A percentile compares a stretch with the other conserved stretches of the same genome.
phyloP scores from a whole-genome alignment of 2,888 invertebrate species.

The Agrypnus murinus region DNA sequence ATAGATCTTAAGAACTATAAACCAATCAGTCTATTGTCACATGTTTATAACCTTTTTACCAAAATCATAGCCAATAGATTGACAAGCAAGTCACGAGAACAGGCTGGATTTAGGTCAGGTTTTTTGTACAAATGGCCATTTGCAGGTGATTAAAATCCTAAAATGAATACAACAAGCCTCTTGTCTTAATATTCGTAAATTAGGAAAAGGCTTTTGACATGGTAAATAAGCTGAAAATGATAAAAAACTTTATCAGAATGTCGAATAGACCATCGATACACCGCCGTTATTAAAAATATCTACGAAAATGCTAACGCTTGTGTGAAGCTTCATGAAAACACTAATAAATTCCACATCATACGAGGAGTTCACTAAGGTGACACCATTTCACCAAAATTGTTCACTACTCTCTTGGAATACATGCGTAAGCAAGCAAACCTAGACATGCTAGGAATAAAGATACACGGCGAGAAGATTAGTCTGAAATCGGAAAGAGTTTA shows the following conservation, averaged over 20 bases:
- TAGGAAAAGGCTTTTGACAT: not conserved
- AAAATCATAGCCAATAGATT: no score
- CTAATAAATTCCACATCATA: slow-evolving; percentile 2
- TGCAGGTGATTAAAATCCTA: no score
- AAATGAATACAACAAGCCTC: no score
- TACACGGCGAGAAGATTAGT: slow-evolving; percentile 1
- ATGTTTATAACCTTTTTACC: no score
- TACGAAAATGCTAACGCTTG: slow-evolving; percentile 7
- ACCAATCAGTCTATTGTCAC: no score
- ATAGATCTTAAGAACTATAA: no score
- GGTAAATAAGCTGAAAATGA: not conserved
- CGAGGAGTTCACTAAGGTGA: not conserved
- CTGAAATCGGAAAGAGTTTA: no score
- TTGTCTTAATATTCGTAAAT: not conserved
- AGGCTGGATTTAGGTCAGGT: no score
- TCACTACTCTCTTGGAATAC: no score
- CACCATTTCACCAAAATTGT: slow-evolving; percentile 3
- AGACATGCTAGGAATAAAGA: slow-evolving; percentile 5
- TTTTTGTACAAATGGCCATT: no score
- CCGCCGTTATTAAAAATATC: not conserved
- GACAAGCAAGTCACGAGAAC: no score
- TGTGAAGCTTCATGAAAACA: slow-evolving; percentile 1
- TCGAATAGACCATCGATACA: slow-evolving; percentile 4
- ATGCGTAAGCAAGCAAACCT: no score
- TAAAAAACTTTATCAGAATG: slow-evolving; percentile 3